phyloP scores from a whole-genome alignment of 1,140 invertebrate species.

The Hypsibius dujardini region DNA sequence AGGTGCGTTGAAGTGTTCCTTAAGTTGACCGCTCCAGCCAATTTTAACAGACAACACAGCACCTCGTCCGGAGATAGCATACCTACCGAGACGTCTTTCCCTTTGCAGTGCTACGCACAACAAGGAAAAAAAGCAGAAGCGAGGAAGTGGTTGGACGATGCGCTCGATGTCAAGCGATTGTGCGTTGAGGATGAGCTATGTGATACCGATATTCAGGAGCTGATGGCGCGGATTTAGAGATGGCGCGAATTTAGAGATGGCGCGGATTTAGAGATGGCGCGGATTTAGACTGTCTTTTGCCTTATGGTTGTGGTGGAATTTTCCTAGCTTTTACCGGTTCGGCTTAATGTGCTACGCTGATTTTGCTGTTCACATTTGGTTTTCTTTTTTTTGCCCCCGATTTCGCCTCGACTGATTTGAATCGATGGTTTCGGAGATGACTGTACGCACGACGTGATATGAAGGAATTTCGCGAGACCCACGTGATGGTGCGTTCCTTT shows the following conservation, averaged over 20 bases:
- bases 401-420: too few species aligned
- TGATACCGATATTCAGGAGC: slow-evolving; percentile 12
- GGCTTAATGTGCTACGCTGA: too few species aligned
- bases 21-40: background rate
- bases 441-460: too few species aligned
- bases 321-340: too few species aligned
- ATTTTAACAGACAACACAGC: background rate
- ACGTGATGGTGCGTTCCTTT: too few species aligned
- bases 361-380: too few species aligned
- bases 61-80: background rate
- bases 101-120: slow-evolving; percentile 13
- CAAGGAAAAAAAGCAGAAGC: slow-evolving; percentile 10
- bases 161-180: background rate
- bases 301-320: too few species aligned
- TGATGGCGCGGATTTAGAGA: background rate
- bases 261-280: background rate
- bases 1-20: slow-evolving; percentile 29
- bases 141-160: slow-evolving; percentile 7
- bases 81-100: background rate
- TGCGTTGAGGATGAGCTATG: slow-evolving; percentile 14
- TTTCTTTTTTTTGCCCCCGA: too few species aligned
- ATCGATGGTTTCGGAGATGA: too few species aligned
- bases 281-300: background rate
- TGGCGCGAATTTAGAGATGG: background rate
- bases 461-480: too few species aligned